Percentiles rank a stretch among this genome's conserved stretches.
phyloP scores from a whole-genome alignment of 2,888 invertebrate species.

The Diarsia dahlii region DNA sequence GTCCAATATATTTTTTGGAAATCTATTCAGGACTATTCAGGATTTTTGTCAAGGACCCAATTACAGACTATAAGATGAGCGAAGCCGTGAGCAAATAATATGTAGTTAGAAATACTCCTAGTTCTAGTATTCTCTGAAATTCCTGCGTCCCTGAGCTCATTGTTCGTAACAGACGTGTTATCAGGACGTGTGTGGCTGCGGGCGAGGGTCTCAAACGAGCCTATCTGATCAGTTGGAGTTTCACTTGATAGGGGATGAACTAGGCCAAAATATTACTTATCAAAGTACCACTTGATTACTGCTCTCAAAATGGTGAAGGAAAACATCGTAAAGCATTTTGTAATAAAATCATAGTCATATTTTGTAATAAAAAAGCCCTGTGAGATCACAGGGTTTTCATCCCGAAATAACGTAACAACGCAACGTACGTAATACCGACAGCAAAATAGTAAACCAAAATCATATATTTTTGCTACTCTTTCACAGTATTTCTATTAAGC shows the following conservation, averaged over 20 bases:
- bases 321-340: background rate
- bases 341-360: background rate
- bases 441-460: too few relatives aligned
- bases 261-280: background rate
- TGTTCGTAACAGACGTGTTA: constrained; percentile 16
- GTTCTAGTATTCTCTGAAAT: constrained; percentile 5
- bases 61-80: background rate
- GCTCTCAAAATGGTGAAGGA: background rate
- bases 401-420: too few relatives aligned
- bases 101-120: background rate
- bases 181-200: constrained; percentile 40
- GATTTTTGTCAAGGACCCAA: too few relatives aligned
- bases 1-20: too few relatives aligned
- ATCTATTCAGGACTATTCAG: too few relatives aligned
- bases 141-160: background rate
- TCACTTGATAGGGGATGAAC: constrained; percentile 17
- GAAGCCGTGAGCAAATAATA: background rate
- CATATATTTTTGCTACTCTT: too few relatives aligned
- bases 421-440: too few relatives aligned
- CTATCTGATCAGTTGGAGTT: constrained; percentile 43
- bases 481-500: too few relatives aligned
- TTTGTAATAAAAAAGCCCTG: too few relatives aligned
- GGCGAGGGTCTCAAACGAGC: constrained; percentile 37
- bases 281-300: background rate
- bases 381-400: too few relatives aligned